phyloP scores from a whole-genome alignment of 2,888 invertebrate species.

The Habrosyne pyritoides region DNA sequence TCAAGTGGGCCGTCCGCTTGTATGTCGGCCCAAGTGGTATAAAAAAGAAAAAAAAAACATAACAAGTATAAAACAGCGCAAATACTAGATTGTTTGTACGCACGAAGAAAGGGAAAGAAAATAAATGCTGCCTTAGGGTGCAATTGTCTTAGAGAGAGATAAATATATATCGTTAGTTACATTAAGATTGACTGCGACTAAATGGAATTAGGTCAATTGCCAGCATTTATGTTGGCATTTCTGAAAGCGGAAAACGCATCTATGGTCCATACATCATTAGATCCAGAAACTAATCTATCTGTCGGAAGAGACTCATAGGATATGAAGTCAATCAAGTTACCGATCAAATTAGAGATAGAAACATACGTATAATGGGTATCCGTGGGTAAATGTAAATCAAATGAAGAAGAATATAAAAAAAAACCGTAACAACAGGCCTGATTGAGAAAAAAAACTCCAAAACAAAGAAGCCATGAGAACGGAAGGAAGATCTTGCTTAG shows the following conservation, averaged over 20 bases:
- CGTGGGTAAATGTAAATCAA: conserved; percentile 4
- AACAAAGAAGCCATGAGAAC: conserved; percentile 36
- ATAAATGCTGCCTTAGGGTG: too few species aligned
- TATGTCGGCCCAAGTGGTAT: too few species aligned
- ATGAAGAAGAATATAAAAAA: conserved; percentile 15
- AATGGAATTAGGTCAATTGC: too few species aligned
- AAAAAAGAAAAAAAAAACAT: too few species aligned
- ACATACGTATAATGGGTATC: not conserved
- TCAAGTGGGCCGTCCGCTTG: too few species aligned
- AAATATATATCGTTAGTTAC: too few species aligned
- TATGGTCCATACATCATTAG: not conserved
- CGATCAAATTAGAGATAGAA: not conserved
- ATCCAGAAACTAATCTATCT: not conserved
- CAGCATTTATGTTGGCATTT: too few species aligned
- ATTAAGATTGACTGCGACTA: too few species aligned
- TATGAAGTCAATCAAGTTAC: not conserved
- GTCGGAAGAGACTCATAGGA: not conserved
- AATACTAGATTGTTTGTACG: too few species aligned
- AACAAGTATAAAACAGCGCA: too few species aligned
- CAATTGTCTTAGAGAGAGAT: too few species aligned
- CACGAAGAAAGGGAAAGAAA: too few species aligned
- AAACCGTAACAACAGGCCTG: conserved; percentile 16
- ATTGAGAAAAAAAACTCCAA: conserved; percentile 38
- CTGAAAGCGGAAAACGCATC: not conserved
- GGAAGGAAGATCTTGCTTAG: conserved; percentile 3